Evolutionary conservation across 2,888 invertebrate genomes (phyloP), one percentile per base, ranked within the genome.

Genomic region (Lysandra bellargus): DNA sequence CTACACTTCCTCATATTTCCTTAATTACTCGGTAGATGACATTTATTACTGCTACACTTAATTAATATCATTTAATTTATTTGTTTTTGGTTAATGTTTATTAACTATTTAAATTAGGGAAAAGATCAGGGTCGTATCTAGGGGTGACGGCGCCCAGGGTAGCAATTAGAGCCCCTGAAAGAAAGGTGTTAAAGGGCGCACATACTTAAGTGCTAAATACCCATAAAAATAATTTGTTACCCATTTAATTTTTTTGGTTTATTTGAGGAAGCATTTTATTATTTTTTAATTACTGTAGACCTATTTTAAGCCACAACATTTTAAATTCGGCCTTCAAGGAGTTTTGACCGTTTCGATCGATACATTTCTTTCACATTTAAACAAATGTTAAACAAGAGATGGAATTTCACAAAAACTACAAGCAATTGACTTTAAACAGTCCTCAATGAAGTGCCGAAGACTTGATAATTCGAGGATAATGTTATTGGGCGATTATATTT

Each of bases 381-480:
- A 61, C 61, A 23, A 23, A 61, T 61, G 61, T 61, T 23, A 64
- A 30, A 69, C 23, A 64, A 64, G 5, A 37, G 17, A 69, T 5
- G 33, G 14, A 33, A 69, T 69, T 33, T 23, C 69, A 69, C 33
- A 69, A 37, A 33, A 69, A 69, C 33, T 61, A 61, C 61, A 60
- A 61, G 61, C 64, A 30, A 23, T 64, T 64, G 64, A 64, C 69
- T 69, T 33, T 69, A 33, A 69, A 69, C 69, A 33, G 69, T 33
- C 30, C 30, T 30, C 33, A 69, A 69, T 69, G 17, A 69, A 37
- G 17, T 69, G n/a, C 74, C 30, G 75, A 44, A 44, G n/a, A 44
- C 64, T 64, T 44, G 74, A 74, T 74, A 74, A 30, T 74, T 74
- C 17, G 30, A 49, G 49, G 49, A 75, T 76, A 76, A 76, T 76